phyloP scores from a whole-genome alignment of 92 coral and sea anemone species.

The Porites evermanni region DNA sequence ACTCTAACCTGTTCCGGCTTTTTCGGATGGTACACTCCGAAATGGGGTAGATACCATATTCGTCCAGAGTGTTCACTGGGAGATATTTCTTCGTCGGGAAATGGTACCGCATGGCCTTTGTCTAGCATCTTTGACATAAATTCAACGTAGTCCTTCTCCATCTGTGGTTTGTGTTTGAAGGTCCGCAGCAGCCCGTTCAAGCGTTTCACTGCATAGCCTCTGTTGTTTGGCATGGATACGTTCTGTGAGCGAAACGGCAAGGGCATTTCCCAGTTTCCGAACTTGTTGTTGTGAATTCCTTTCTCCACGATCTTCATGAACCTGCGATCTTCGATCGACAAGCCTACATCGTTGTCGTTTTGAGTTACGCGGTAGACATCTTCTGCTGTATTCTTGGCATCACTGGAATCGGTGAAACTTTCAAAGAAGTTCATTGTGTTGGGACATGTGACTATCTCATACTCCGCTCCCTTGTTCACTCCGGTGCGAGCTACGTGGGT shows the following conservation, averaged over 20 bases:
- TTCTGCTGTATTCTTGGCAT: neutral
- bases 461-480: conserved; percentile 4
- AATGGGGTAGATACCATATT: conserved; percentile 55
- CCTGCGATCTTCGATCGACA: conserved; percentile 19
- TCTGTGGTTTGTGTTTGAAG: conserved; percentile 38
- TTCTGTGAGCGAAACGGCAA: conserved; percentile 7
- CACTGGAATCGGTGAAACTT: neutral
- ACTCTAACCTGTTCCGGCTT: conserved; percentile 59
- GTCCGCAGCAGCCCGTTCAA: conserved; percentile 32
- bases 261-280: conserved; percentile 54
- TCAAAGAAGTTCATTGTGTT: conserved; percentile 7
- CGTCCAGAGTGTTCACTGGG: conserved; percentile 15
- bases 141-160: conserved; percentile 41
- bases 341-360: conserved; percentile 32
- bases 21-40: conserved; percentile 62
- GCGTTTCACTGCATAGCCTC: conserved; percentile 23
- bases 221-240: conserved; percentile 19
- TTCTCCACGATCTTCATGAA: conserved; percentile 37
- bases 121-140: conserved; percentile 54
- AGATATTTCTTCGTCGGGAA: neutral
- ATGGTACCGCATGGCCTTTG: conserved; percentile 40
- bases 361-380: neutral
- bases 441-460: conserved; percentile 49
- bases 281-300: conserved; percentile 17
- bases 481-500: neutral